Conservation (phyloP, 2,113 vertebrate species). For the Eclectus roratus region DNA sequence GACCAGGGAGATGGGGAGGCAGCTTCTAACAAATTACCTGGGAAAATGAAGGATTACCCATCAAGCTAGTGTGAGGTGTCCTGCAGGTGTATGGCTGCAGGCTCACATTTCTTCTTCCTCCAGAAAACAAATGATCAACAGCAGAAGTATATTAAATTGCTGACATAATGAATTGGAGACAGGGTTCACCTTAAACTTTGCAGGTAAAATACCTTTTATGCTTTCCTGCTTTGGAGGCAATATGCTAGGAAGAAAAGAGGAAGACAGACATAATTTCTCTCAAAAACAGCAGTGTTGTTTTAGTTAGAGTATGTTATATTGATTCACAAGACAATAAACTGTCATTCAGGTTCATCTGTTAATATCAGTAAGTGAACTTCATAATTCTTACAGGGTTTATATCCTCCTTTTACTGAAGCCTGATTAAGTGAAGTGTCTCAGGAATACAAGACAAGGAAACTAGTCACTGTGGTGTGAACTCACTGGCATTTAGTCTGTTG, state of each 20-base stretch:
- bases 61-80: rapidly evolving
- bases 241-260: background rate
- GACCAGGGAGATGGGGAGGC: background rate
- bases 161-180: background rate
- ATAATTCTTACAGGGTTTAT: background rate
- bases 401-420: background rate
- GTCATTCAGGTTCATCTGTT: background rate
- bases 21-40: background rate
- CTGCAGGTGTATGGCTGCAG: background rate
- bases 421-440: background rate
- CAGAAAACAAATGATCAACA: background rate
- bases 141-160: background rate
- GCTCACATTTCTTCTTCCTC: background rate
- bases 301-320: background rate
- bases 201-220: background rate
- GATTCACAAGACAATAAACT: background rate
- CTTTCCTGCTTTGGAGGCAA: background rate
- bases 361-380: background rate
- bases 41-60: background rate
- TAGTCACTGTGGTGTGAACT: background rate
- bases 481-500: background rate
- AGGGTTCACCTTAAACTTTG: background rate
- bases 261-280: background rate
- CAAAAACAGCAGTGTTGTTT: background rate
- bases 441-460: background rate